These are phyloP conservation scores for Mus spretus DNA, from an alignment of 2,797 vertebrate genomes.

Conservation along the genomic window DNA sequence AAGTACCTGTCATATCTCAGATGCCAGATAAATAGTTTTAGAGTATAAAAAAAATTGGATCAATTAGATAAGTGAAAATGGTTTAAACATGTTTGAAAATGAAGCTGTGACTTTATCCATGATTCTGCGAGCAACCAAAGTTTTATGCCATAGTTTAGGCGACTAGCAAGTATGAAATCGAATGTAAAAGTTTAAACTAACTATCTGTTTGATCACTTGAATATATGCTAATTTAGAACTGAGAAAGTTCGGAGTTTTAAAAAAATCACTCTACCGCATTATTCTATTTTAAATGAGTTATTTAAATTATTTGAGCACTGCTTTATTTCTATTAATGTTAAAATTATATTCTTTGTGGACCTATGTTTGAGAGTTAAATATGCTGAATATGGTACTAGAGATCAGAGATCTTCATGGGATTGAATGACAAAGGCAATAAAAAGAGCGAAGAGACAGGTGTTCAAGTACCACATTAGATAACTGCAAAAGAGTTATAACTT, in stretches of 20 bases:
- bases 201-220: background rate
- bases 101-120: background rate
- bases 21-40: background rate
- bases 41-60: background rate
- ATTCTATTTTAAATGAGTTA: slow-evolving; percentile 32
- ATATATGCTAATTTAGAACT: slow-evolving; percentile 26
- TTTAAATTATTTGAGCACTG: slow-evolving; percentile 16
- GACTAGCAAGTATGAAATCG: background rate
- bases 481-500: slow-evolving; percentile 7
- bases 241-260: background rate
- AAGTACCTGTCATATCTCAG: background rate
- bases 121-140: background rate
- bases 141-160: background rate
- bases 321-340: slow-evolving; percentile 42
- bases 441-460: background rate
- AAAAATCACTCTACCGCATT: background rate
- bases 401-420: background rate
- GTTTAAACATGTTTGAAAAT: background rate
- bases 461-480: slow-evolving; percentile 30
- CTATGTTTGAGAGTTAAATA: background rate
- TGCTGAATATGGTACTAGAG: background rate
- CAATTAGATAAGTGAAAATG: background rate
- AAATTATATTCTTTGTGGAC: background rate
- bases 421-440: background rate
- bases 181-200: slow-evolving; percentile 10